These are phyloP conservation scores for Zapornia atra DNA, from an alignment of 2,113 vertebrate species.

Conservation along the genomic window DNA sequence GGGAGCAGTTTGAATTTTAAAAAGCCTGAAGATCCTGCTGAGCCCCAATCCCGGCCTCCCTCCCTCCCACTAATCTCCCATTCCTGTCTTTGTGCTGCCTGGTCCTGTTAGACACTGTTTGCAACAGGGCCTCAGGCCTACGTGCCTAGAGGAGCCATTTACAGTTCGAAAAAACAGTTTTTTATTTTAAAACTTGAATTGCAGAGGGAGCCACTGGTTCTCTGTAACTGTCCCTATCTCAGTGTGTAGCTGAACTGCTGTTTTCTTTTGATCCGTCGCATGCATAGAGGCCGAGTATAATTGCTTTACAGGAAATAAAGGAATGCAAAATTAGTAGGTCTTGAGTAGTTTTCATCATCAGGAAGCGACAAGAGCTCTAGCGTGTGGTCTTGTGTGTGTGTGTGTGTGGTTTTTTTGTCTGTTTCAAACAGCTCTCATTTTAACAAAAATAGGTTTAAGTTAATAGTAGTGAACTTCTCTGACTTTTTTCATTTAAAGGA, in stretches of 20 bases:
- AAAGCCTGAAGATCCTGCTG: constrained; percentile 83
- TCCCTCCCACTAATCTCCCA: constrained; percentile 82
- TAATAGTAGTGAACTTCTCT: background rate
- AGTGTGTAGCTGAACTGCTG: background rate
- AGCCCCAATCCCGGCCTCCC: constrained; percentile 80
- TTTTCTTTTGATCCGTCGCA: background rate
- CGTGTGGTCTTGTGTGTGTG: background rate
- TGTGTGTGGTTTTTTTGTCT: background rate
- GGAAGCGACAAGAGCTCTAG: constrained; percentile 38
- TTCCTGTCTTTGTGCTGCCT: constrained; percentile 86
- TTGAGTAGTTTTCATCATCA: constrained; percentile 72
- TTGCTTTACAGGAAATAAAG: constrained; percentile 44
- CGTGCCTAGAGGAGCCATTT: constrained; percentile 45
- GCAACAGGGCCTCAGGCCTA: constrained; percentile 76
- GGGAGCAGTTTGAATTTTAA: constrained; percentile 85
- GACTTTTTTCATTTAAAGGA: background rate
- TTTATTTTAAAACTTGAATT: constrained; percentile 52
- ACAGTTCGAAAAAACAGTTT: constrained; percentile 49
- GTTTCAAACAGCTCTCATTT: background rate
- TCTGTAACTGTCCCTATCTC: constrained; percentile 36
- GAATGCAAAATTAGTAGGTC: constrained; percentile 49
- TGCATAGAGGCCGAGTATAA: background rate
- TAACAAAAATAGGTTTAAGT: background rate
- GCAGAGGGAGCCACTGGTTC: constrained; percentile 7
- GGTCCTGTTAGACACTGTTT: constrained; percentile 80